Evolutionary conservation across 2,113 vertebrate species (phyloP).

Genomic region (Gracilinanus agilis): DNA sequence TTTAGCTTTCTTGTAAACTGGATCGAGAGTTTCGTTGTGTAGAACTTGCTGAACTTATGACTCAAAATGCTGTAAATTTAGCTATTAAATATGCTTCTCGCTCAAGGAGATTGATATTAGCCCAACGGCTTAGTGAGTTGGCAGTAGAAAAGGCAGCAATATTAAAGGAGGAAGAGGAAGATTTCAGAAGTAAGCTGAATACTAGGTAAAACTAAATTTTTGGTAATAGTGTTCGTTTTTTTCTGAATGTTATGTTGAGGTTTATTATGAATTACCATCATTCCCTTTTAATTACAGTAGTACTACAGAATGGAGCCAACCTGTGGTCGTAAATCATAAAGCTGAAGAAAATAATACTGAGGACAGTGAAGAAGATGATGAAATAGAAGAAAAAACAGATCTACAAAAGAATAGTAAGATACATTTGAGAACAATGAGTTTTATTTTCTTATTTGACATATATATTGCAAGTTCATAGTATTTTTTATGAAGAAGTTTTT

Average conservation of each 20-base stretch:
- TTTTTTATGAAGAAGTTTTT: background rate
- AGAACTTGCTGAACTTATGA: constrained; percentile 96
- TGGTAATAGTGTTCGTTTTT: constrained; percentile 36
- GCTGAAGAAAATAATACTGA: constrained; percentile 78
- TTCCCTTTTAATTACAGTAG: constrained; percentile 78
- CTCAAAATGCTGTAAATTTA: constrained; percentile 90
- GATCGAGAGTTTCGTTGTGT: constrained; percentile 96
- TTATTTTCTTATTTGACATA: background rate
- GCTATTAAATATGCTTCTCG: constrained; percentile 96
- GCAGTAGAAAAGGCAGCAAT: constrained; percentile 89
- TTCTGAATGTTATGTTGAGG: constrained; percentile 18
- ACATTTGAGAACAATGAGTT: background rate
- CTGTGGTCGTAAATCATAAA: constrained; percentile 54
- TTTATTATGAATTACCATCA: constrained; percentile 51
- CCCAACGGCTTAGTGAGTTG: constrained; percentile 92
- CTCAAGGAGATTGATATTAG: constrained; percentile 90
- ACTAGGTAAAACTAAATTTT: constrained; percentile 83
- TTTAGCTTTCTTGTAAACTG: constrained; percentile 95
- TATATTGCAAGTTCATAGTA: background rate
- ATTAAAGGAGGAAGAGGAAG: constrained; percentile 78
- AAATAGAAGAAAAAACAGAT: constrained; percentile 81
- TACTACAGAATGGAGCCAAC: constrained; percentile 74
- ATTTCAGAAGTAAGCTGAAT: constrained; percentile 76
- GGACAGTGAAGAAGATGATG: constrained; percentile 80
- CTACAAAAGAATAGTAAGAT: constrained; percentile 82